Percentiles rank a stretch among this genome's conserved stretches.
Evolutionary conservation across 2,888 invertebrate genomes (phyloP).

Genomic region (Morpho achilles): DNA sequence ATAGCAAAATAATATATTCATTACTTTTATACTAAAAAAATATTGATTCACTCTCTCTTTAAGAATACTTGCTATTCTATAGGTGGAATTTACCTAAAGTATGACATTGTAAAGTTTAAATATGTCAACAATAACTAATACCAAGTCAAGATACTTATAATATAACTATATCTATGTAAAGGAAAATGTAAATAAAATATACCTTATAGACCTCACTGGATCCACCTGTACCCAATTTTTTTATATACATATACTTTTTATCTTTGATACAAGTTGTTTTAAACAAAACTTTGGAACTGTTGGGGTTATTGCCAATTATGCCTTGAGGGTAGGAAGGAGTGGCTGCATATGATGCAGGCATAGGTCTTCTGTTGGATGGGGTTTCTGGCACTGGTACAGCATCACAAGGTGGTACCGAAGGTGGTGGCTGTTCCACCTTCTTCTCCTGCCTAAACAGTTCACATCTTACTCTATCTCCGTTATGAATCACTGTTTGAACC

Average conservation of each 20-base stretch:
- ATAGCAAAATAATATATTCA: too few relatives aligned
- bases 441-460: conserved; percentile 50
- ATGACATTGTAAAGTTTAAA: too few relatives aligned
- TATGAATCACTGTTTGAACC: conserved; percentile 41
- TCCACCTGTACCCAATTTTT: conserved; percentile 91
- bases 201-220: conserved; percentile 90
- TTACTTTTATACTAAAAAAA: too few relatives aligned
- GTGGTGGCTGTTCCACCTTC: conserved; percentile 33
- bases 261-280: conserved; percentile 83
- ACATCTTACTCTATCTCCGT: conserved; percentile 61
- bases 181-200: conserved; percentile 17
- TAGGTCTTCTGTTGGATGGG: conserved; percentile 49
- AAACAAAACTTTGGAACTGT: conserved; percentile 56
- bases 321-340: conserved; percentile 70
- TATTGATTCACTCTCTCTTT: too few relatives aligned
- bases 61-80: too few relatives aligned
- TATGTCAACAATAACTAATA: too few relatives aligned
- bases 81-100: too few relatives aligned
- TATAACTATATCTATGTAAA: too few relatives aligned
- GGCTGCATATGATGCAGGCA: conserved; percentile 51
- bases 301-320: conserved; percentile 44
- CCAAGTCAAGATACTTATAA: too few relatives aligned
- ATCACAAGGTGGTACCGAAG: conserved; percentile 9
- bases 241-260: conserved; percentile 85
- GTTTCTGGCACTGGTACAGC: conserved; percentile 48